Conservation (phyloP, 2,113 vertebrate genomes). For the Psittacara wagleri region DNA sequence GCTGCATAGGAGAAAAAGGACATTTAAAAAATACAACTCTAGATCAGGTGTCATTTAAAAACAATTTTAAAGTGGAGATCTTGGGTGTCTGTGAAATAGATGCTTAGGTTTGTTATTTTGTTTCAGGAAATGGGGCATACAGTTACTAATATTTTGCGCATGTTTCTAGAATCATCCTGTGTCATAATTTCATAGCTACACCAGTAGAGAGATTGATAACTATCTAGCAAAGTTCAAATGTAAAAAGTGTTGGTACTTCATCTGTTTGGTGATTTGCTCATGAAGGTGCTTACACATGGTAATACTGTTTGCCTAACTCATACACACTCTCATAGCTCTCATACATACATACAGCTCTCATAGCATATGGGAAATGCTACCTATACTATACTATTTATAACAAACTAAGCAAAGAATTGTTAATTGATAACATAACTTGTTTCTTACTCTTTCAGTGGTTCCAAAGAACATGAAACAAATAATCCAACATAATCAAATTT, state of each 20-base stretch:
- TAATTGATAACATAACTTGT: neutral
- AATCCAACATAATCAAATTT: neutral
- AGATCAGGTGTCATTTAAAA: neutral
- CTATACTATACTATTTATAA: neutral
- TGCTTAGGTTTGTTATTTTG: neutral
- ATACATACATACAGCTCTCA: neutral
- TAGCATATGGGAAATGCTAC: neutral
- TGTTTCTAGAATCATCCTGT: neutral
- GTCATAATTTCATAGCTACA: neutral
- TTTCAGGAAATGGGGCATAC: neutral
- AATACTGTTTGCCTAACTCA: neutral
- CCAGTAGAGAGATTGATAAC: neutral
- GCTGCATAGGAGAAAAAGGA: neutral
- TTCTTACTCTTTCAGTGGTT: neutral
- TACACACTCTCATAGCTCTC: too few species aligned
- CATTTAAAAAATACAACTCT: neutral
- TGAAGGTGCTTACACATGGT: fast-evolving
- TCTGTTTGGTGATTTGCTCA: neutral
- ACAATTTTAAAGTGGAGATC: neutral
- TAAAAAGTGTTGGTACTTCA: neutral
- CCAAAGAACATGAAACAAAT: neutral
- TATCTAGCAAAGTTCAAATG: neutral
- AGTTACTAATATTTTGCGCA: neutral
- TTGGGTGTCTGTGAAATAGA: neutral
- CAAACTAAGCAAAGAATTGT: neutral